These are phyloP conservation scores for Loris lydekkerianus DNA, from an alignment of 2,797 vertebrate species.

Conservation along the genomic window DNA sequence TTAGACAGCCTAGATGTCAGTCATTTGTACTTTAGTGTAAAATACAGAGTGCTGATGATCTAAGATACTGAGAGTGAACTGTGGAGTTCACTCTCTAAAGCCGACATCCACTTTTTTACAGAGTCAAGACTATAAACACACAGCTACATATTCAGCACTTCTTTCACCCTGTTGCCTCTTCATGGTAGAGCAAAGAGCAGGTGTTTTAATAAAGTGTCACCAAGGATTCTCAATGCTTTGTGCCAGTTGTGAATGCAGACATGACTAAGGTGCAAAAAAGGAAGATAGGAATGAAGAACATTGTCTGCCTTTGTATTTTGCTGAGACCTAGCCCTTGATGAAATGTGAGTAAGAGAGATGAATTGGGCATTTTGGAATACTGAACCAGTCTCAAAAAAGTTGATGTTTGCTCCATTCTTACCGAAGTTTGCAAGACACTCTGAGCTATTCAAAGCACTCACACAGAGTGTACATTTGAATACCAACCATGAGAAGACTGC, in stretches of 20 bases:
- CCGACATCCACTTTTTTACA: background rate
- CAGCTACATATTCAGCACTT: background rate
- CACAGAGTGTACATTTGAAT: background rate
- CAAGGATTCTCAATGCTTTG: background rate
- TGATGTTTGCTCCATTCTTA: background rate
- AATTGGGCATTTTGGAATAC: slow-evolving; percentile 4
- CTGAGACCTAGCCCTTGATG: slow-evolving; percentile 6
- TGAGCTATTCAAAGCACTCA: slow-evolving; percentile 1
- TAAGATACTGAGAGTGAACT: background rate
- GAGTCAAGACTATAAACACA: background rate
- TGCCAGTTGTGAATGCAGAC: background rate
- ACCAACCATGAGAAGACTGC: background rate
- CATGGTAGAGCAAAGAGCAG: background rate
- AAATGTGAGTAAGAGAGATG: background rate
- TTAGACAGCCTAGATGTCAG: background rate
- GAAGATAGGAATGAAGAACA: background rate
- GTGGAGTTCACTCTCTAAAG: background rate
- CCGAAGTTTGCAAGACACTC: slow-evolving; percentile 47
- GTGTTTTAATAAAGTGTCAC: background rate
- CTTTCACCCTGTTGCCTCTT: background rate
- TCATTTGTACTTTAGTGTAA: slow-evolving; percentile 5
- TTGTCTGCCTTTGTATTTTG: background rate
- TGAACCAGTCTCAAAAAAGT: slow-evolving; percentile 9
- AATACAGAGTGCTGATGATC: background rate
- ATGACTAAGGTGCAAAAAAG: background rate